Evolutionary conservation across 1,140 invertebrate species (phyloP).

Genomic region (Asobara japonica): DNA sequence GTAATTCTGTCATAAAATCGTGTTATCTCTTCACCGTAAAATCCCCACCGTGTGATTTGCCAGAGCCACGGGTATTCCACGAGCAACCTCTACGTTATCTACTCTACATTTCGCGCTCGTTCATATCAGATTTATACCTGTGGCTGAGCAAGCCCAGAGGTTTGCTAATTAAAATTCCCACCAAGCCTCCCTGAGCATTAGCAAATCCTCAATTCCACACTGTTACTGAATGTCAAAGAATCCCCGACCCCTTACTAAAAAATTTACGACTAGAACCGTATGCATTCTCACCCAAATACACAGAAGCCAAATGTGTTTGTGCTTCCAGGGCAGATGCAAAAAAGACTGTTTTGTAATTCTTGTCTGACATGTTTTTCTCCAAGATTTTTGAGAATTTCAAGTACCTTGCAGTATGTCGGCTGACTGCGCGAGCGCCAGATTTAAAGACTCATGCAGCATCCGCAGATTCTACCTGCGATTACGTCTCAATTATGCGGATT

Average conservation of each 20-base stretch:
- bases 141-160: not conserved
- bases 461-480: no score
- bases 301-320: no score
- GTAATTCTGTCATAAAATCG: not conserved
- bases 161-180: conserved; percentile 2
- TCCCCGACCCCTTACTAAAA: not conserved
- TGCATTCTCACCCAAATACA: not conserved
- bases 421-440: no score
- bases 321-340: no score
- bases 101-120: not conserved
- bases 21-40: not conserved
- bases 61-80: not conserved
- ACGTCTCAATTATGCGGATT: no score
- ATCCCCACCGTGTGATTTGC: not conserved
- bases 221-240: not conserved
- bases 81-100: not conserved
- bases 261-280: not conserved
- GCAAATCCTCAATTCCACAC: not conserved
- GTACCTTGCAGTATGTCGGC: no score
- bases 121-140: conserved; percentile 11
- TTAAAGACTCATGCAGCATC: no score
- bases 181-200: not conserved
- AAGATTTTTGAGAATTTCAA: no score
- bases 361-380: no score
- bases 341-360: no score